Evolutionary conservation across 2,888 invertebrate genomes (phyloP), one percentile per base, ranked within the genome.

Genomic region (Pycnomerus fuliginosus): DNA sequence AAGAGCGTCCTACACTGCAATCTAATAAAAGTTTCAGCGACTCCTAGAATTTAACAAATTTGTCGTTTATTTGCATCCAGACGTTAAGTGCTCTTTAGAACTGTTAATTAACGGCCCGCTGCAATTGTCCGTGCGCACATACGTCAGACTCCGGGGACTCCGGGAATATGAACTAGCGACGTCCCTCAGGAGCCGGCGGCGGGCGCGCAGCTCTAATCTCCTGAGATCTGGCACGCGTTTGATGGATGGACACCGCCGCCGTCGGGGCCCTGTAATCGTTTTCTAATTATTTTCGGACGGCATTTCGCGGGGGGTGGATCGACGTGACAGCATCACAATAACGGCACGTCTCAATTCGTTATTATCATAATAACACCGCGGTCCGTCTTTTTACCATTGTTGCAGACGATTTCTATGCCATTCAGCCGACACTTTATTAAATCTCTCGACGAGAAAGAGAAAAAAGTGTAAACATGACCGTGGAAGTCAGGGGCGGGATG

Each of bases 231-330:
- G 36, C 60, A 54, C 56, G 50, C 51, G 54, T 55, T 54, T 61
- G 60, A 61, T 61, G 56, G 60, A 61, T 59, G 60, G 58, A 53
- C 32, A 42, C 16, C 40, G 44, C 33, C 36, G 24, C 35, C n/a
- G n/a, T n/a, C 22, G 25, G 40, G 48, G 44, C 31, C 15, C 33
- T 41, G 42, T 43, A 43, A 43, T 43, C 36, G 36, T 36, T 43
- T 43, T 36, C 42, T 43, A 43, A 43, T 43, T 43, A 36, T 43
- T 36, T 43, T 43, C 30, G 36, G 41, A 24, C 41, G 4, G 7
- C 8, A 20, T 7, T 20, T 4, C 8, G 20, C 20, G 20, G n/a
- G n/a, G n/a, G n/a, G n/a, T n/a, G n/a, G n/a, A n/a, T n/a, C n/a
- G n/a, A n/a, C n/a, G n/a, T n/a, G n/a, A n/a, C n/a, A n/a, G n/a